Conservation (phyloP, 2,888 invertebrate genomes). For the Pollenia angustigena region DNA sequence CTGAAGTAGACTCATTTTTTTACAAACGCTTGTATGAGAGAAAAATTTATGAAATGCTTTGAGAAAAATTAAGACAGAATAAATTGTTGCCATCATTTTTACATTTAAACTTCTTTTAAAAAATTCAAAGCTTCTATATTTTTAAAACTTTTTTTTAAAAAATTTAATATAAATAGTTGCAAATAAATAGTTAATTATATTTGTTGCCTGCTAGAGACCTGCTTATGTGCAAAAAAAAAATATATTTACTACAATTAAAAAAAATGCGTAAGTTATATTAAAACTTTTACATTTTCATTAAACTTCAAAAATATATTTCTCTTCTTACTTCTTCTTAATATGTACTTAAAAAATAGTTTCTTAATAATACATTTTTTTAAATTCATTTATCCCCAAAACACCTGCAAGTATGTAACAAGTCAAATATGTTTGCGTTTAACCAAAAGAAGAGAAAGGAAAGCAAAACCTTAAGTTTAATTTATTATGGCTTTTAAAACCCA, state of each 20-base stretch:
- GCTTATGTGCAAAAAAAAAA: not conserved
- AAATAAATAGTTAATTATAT: not conserved
- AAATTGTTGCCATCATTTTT: too few relatives aligned
- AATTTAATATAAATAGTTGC: too few relatives aligned
- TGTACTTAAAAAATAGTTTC: not conserved
- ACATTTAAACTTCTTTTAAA: too few relatives aligned
- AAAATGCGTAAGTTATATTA: not conserved
- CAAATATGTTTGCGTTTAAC: constrained; percentile 32
- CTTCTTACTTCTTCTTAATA: not conserved
- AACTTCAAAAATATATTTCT: not conserved
- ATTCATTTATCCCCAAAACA: not conserved
- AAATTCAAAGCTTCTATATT: too few relatives aligned
- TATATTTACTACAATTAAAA: not conserved
- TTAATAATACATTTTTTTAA: not conserved
- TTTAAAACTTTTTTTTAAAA: too few relatives aligned
- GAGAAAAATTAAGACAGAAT: too few relatives aligned
- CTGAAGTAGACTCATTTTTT: too few relatives aligned
- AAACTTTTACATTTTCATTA: not conserved
- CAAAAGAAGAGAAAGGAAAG: not conserved
- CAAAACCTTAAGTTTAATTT: constrained; percentile 49
- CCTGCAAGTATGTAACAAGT: constrained; percentile 6
- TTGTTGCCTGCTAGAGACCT: not conserved
- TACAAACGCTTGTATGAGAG: too few relatives aligned
- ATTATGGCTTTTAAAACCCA: constrained; percentile 59
- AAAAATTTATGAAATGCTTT: too few relatives aligned